A percentile compares a stretch with the other conserved stretches of the same genome.
Evolutionary conservation across 2,113 vertebrate genomes (phyloP).

Genomic region (Polypterus bichir): DNA sequence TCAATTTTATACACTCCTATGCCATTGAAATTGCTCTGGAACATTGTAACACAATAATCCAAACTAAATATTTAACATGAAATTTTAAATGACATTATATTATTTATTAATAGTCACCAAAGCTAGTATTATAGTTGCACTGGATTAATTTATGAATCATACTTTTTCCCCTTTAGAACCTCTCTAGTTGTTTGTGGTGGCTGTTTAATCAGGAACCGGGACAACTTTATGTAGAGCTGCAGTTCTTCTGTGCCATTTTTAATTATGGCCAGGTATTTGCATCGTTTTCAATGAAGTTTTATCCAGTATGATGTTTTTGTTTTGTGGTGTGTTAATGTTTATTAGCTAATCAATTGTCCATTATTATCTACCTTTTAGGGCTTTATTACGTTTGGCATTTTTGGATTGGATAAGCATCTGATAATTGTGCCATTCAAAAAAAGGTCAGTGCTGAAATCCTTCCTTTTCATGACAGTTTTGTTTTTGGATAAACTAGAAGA

Average conservation of each 20-base stretch:
- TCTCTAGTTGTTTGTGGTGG: constrained; percentile 88
- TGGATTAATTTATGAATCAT: background rate
- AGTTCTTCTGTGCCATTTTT: constrained; percentile 87
- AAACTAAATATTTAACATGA: too few relatives aligned
- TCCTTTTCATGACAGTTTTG: too few relatives aligned
- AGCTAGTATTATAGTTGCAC: too few relatives aligned
- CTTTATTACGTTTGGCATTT: constrained; percentile 85
- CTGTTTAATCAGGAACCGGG: constrained; percentile 74
- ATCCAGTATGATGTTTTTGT: too few relatives aligned
- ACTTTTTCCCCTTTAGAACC: constrained; percentile 53
- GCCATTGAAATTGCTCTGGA: too few relatives aligned
- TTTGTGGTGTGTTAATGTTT: background rate
- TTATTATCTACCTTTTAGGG: constrained; percentile 45
- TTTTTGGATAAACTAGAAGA: too few relatives aligned
- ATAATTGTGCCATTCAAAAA: constrained; percentile 88
- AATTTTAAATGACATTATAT: too few relatives aligned
- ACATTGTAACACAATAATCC: too few relatives aligned
- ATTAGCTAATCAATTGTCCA: background rate
- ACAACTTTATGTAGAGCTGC: constrained; percentile 78
- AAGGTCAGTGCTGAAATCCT: constrained; percentile 52
- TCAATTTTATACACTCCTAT: too few relatives aligned
- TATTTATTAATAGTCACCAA: too few relatives aligned
- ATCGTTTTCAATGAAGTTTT: too few relatives aligned
- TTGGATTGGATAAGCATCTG: constrained; percentile 89
- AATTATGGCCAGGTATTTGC: constrained; percentile 84